These are phyloP conservation scores for Scaptomyza reducta DNA, from an alignment of 2,888 invertebrate genomes.

Conservation along the genomic window DNA sequence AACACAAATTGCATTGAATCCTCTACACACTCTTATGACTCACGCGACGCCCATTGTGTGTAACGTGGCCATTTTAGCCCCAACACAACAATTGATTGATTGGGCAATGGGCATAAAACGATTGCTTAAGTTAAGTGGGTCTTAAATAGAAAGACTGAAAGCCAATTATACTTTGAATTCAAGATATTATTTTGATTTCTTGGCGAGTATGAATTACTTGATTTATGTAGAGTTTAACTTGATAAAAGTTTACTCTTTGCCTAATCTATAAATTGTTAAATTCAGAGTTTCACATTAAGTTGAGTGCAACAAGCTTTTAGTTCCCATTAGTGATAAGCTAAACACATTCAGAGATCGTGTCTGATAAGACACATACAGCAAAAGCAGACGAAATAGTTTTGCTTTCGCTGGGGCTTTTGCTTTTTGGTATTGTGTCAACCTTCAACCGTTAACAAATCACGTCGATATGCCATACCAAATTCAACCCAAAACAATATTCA, in stretches of 20 bases:
- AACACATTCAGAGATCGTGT: conserved; percentile 19
- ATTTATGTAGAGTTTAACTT: not conserved
- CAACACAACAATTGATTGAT: conserved; percentile 51
- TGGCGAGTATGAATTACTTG: not conserved
- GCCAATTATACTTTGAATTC: not conserved
- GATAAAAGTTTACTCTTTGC: not conserved
- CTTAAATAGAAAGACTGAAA: not conserved
- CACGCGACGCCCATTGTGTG: conserved; percentile 15
- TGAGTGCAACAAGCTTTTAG: not conserved
- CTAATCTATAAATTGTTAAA: too few relatives aligned
- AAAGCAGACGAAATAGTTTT: not conserved
- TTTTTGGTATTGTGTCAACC: conserved; percentile 15
- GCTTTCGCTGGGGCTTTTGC: not conserved
- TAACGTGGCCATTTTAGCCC: conserved; percentile 28
- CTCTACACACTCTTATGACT: conserved; percentile 23
- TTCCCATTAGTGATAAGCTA: conserved; percentile 9
- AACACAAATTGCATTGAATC: not conserved
- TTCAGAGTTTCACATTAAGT: conserved; percentile 4
- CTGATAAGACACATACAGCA: conserved; percentile 33
- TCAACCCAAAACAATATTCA: conserved; percentile 2
- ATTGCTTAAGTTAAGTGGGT: not conserved
- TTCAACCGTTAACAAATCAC: conserved; percentile 33
- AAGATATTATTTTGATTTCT: not conserved
- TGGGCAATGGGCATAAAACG: conserved; percentile 9
- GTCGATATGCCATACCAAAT: conserved; percentile 29